phyloP scores from a whole-genome alignment of 2,888 invertebrate genomes.

The Tortrix viridana region DNA sequence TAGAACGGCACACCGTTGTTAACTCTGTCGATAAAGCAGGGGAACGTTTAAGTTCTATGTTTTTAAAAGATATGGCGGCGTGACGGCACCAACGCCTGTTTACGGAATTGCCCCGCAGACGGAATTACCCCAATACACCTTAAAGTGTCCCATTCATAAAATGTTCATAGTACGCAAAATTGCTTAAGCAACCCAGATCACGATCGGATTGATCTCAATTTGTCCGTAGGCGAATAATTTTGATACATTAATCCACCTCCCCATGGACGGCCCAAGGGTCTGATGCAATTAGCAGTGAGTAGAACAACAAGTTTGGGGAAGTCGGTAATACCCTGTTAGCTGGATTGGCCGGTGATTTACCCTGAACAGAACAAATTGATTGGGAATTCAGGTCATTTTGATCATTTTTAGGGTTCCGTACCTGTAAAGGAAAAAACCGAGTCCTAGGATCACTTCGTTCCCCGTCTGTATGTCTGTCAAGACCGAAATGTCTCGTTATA shows the following conservation, averaged over 20 bases:
- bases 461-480: not conserved
- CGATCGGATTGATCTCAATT: constrained; percentile 34
- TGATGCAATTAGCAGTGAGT: constrained; percentile 23
- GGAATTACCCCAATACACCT: too few relatives aligned
- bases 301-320: constrained; percentile 10
- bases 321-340: not conserved
- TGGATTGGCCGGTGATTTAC: not conserved
- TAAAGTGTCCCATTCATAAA: too few relatives aligned
- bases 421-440: too few relatives aligned
- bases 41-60: too few relatives aligned
- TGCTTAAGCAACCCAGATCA: constrained; percentile 22
- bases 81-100: too few relatives aligned
- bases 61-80: too few relatives aligned
- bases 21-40: too few relatives aligned
- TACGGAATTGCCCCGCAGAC: too few relatives aligned
- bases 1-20: too few relatives aligned
- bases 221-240: constrained; percentile 34
- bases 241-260: constrained; percentile 32
- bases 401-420: not conserved
- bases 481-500: too few relatives aligned
- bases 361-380: not conserved
- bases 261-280: constrained; percentile 26
- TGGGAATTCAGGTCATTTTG: not conserved
- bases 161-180: constrained; percentile 7
- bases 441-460: too few relatives aligned